Conservation (phyloP, 2,797 vertebrate species). For the Cuculus canorus region DNA sequence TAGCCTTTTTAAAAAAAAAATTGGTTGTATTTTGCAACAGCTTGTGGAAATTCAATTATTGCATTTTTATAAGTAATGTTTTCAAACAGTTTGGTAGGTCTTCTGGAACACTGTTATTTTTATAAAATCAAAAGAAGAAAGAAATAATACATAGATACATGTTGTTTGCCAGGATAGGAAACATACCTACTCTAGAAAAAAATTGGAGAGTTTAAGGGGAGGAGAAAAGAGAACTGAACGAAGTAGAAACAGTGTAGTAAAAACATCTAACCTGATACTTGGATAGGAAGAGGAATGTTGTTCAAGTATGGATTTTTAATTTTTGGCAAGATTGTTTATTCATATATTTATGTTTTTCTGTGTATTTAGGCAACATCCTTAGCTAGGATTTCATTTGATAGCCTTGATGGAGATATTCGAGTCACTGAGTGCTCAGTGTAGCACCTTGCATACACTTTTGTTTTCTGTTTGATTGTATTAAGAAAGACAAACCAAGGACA, state of each 20-base stretch:
- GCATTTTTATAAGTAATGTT: background rate
- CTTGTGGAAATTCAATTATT: background rate
- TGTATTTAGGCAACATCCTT: background rate
- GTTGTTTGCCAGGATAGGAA: background rate
- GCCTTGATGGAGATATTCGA: background rate
- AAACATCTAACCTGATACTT: background rate
- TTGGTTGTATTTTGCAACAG: background rate
- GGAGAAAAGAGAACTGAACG: background rate
- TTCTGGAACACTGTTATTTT: background rate
- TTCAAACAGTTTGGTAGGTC: background rate
- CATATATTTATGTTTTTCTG: background rate
- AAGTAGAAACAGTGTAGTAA: background rate
- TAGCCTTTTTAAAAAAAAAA: background rate
- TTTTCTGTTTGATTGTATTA: background rate
- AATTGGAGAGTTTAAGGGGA: background rate
- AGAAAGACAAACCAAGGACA: background rate
- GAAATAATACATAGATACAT: background rate
- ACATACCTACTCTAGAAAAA: background rate
- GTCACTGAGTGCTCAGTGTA: background rate
- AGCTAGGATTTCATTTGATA: background rate
- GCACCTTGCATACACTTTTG: rapidly evolving
- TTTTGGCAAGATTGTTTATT: background rate
- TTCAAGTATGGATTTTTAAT: background rate
- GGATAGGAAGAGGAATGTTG: background rate
- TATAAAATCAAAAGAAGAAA: constrained; percentile 14